Conservation (phyloP, 2,888 invertebrate genomes). For the Clunio marinus region DNA sequence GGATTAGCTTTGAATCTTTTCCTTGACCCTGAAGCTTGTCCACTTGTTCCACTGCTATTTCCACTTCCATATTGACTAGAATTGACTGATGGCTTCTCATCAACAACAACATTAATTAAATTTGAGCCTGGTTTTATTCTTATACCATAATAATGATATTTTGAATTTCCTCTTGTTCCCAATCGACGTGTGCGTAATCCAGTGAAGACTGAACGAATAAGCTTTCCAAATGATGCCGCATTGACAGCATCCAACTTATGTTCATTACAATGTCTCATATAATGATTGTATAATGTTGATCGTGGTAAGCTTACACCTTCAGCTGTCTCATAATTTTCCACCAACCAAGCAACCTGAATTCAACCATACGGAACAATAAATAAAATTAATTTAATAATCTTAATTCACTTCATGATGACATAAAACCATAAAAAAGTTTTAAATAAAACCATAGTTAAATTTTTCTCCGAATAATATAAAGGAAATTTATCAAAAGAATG, state of each 20-base stretch:
- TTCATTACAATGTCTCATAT: slow-evolving; percentile 88
- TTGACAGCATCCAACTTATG: slow-evolving; percentile 97
- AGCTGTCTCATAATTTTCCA: slow-evolving; percentile 97
- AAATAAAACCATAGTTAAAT: no score
- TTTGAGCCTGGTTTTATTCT: slow-evolving; percentile 85
- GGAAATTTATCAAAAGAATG: no score
- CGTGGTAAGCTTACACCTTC: slow-evolving; percentile 89
- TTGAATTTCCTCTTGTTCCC: slow-evolving; percentile 96
- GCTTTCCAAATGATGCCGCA: slow-evolving; percentile 98
- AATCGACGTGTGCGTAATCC: slow-evolving; percentile 90
- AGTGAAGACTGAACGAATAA: slow-evolving; percentile 96
- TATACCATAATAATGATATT: slow-evolving; percentile 99
- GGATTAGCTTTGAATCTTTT: slow-evolving; percentile 48
- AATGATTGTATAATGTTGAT: slow-evolving; percentile 95
- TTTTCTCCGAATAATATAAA: no score
- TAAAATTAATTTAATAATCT: no score
- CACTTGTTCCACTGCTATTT: slow-evolving; percentile 18
- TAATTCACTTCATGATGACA: no score
- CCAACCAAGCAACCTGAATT: slow-evolving; percentile 81
- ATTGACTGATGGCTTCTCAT: slow-evolving; percentile 49
- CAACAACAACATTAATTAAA: slow-evolving; percentile 59
- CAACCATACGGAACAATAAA: neutral
- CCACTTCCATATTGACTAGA: slow-evolving; percentile 40
- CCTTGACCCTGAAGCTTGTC: slow-evolving; percentile 39
- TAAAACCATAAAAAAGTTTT: no score